Conservation (phyloP, 2,113 vertebrate species). For the Trochalopteron elliotii region DNA sequence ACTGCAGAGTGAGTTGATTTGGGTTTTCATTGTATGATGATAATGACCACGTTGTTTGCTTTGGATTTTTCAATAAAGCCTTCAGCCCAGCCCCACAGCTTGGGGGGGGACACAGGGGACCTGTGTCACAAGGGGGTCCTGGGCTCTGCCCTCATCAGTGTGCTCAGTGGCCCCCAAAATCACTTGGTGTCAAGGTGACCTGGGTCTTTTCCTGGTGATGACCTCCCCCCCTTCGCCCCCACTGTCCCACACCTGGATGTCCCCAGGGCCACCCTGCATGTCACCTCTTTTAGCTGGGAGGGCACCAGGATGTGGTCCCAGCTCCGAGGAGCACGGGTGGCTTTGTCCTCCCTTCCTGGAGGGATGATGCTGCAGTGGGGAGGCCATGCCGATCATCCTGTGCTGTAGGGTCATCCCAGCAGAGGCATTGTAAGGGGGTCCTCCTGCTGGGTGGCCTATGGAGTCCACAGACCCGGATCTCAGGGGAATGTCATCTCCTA, state of each 20-base stretch:
- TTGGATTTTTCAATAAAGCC: slow-evolving; percentile 80
- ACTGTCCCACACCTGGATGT: background rate
- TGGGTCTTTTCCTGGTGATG: background rate
- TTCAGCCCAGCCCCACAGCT: slow-evolving; percentile 37
- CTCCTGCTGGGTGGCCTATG: background rate
- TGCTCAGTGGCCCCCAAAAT: background rate
- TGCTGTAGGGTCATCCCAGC: background rate
- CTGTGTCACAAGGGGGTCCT: background rate
- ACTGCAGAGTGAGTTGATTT: background rate
- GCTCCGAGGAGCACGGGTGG: accelerated
- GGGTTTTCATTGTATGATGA: slow-evolving; percentile 61
- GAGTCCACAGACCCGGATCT: background rate
- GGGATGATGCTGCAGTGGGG: background rate
- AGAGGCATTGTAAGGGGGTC: background rate
- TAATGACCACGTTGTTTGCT: slow-evolving; percentile 29
- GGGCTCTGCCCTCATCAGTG: background rate
- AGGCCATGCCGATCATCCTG: background rate
- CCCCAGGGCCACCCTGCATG: accelerated
- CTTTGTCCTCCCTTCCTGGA: background rate
- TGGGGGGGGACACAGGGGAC: background rate
- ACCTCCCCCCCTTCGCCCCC: background rate
- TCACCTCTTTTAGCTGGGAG: background rate
- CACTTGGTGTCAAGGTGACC: accelerated
- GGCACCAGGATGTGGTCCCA: too few relatives aligned
- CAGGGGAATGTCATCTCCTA: background rate